phyloP scores from a whole-genome alignment of 1,140 invertebrate species.

The Drosophila novamexicana region DNA sequence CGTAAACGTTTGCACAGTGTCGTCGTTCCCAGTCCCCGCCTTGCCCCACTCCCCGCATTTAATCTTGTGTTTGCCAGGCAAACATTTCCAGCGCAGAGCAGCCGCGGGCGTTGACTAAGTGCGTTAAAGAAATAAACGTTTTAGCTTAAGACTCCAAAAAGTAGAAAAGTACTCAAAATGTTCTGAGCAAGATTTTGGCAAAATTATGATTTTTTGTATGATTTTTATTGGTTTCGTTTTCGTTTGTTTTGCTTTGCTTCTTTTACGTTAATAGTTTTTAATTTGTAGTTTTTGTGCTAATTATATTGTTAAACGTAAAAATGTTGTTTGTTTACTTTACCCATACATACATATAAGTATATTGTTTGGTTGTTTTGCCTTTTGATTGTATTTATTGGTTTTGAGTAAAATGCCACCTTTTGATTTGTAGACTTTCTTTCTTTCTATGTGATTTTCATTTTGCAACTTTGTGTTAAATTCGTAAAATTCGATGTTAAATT shows the following conservation, averaged over 20 bases:
- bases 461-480: constrained; percentile 70
- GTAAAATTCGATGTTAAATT: constrained; percentile 83
- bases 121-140: constrained; percentile 3
- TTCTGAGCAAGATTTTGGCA: constrained; percentile 27
- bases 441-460: constrained; percentile 39
- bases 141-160: not conserved
- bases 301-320: constrained; percentile 78
- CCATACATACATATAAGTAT: constrained; percentile 36
- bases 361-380: constrained; percentile 52
- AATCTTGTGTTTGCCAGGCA: constrained; percentile 34
- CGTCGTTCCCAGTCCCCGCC: no score
- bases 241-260: constrained; percentile 18
- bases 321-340: constrained; percentile 47
- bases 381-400: constrained; percentile 70
- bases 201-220: constrained; percentile 63
- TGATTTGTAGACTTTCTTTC: constrained; percentile 57
- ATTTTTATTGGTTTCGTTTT: constrained; percentile 60
- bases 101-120: constrained; percentile 5
- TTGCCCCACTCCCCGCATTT: not conserved
- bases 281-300: constrained; percentile 80
- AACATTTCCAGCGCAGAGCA: constrained; percentile 28
- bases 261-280: constrained; percentile 82
- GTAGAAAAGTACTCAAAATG: no score
- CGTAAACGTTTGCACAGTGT: constrained; percentile 31
- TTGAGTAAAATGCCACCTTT: constrained; percentile 63